Evolutionary conservation across 2,888 invertebrate genomes (phyloP).

Genomic region (Caenorhabditis sinica): DNA sequence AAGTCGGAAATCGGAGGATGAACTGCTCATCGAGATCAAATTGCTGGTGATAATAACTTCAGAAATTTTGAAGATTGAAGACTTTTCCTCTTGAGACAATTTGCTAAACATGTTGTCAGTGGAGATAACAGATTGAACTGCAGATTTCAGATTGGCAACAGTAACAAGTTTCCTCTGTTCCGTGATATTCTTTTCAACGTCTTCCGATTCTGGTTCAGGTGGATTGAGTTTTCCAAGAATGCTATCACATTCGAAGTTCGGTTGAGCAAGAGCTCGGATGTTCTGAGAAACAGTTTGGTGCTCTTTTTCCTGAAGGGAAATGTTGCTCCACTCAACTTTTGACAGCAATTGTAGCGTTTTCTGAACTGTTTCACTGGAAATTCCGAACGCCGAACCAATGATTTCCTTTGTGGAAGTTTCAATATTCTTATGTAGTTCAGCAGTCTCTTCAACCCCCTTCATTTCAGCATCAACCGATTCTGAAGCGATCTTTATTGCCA

Average conservation of each 20-base stretch:
- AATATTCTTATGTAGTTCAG: constrained; percentile 1
- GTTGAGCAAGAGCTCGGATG: constrained; percentile 18
- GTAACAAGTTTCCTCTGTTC: neutral
- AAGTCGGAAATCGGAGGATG: neutral
- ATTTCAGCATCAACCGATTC: constrained; percentile 16
- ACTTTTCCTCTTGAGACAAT: neutral
- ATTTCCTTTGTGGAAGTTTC: constrained; percentile 16
- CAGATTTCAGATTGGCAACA: neutral
- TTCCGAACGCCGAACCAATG: constrained; percentile 30
- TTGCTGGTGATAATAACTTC: constrained; percentile 2
- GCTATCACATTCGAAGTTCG: constrained; percentile 4
- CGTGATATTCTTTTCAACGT: neutral
- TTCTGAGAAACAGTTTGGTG: constrained; percentile 13
- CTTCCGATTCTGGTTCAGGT: neutral
- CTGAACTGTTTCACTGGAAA: constrained; percentile 29
- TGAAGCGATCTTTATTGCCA: constrained; percentile 20
- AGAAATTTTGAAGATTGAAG: constrained; percentile 1
- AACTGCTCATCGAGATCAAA: constrained; percentile 21
- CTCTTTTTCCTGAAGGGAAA: constrained; percentile 27
- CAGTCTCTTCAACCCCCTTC: neutral
- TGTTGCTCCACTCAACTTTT: constrained; percentile 30
- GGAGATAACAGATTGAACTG: constrained; percentile 2
- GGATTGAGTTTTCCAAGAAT: constrained; percentile 16
- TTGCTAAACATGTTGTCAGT: neutral
- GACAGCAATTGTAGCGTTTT: constrained; percentile 29